Base-by-base conservation (phyloP, 2,113 vertebrate species). In the Amphiprion ocellaris region DNA sequence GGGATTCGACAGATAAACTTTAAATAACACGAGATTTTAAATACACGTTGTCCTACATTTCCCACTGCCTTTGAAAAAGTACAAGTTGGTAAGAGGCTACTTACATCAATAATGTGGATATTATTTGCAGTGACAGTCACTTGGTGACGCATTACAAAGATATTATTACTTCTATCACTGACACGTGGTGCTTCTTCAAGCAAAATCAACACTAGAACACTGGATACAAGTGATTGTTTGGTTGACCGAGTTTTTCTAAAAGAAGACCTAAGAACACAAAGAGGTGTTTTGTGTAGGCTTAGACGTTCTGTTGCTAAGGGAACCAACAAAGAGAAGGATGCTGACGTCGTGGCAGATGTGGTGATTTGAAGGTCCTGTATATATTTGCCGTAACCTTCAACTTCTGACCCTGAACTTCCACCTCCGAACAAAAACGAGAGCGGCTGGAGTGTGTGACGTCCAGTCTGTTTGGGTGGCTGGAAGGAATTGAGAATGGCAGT, bases 231-330 rank as follows among this genome's bases (percentile, higher is more conserved):
- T 68, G 66, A 69, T 50, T 77, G 69, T 67, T 54, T 71, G 33
- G 30, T n/a, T 79, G 83, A 65, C 44, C 2, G 12, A 76, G 50
- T 50, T 81, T 17, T 68, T 56, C 26, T 47, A 19, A 74, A 74
- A 65, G 39, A 68, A 59, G 62, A 83, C 65, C 52, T 69, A 28
- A 79, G 52, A 12, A 21, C 23, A 75, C 37, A 58, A 39, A 64
- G 75, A 62, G 44, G 46, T 77, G 62, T 77, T 90, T 55, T 74
- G 69, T 77, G 55, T 67, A 64, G 65, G 77, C 69, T 83, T 44
- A 61, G 62, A 77, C 62, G 82, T 81, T 85, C 67, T 61, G 81
- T 90, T 90, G 72, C 90, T 33, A 83, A 6, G 84, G 84, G 59
- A 86, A 90, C 83, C 70, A 74, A 72, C 21, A 23, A 23, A 49